Conservation (phyloP, 2,113 vertebrate genomes). For the Lampris incognitus region DNA sequence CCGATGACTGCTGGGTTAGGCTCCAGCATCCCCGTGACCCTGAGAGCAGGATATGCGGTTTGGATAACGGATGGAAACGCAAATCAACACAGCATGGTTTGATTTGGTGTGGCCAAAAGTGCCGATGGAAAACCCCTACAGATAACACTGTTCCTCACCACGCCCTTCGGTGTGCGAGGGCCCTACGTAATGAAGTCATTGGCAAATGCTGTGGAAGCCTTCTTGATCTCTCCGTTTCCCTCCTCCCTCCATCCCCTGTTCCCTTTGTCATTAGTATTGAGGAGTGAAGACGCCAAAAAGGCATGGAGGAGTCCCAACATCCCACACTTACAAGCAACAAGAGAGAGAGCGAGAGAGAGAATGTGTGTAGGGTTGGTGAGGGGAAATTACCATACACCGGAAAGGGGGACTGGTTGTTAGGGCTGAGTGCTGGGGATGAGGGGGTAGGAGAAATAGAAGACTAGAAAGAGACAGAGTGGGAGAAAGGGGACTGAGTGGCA, state of each 20-base stretch:
- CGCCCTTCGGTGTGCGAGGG: slow-evolving; percentile 35
- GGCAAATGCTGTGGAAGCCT: slow-evolving; percentile 55
- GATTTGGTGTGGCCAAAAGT: no score
- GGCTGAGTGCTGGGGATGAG: slow-evolving; percentile 42
- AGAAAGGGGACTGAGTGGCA: slow-evolving; percentile 29
- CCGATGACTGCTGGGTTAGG: no score
- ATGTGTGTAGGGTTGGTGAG: slow-evolving; percentile 26
- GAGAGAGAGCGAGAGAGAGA: slow-evolving; percentile 28
- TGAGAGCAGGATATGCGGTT: no score
- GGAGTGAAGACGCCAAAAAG: slow-evolving; percentile 59
- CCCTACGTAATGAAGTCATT: slow-evolving; percentile 71
- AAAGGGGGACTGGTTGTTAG: slow-evolving; percentile 50
- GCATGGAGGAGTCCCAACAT: slow-evolving; percentile 48
- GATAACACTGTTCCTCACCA: slow-evolving; percentile 52
- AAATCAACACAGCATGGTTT: no score
- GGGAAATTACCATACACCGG: slow-evolving; percentile 51
- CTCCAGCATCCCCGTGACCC: no score
- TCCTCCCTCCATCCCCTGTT: slow-evolving; percentile 44
- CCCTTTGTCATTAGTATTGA: slow-evolving; percentile 64
- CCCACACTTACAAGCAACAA: slow-evolving; percentile 49
- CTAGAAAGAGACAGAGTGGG: slow-evolving; percentile 28
- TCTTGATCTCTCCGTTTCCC: slow-evolving; percentile 47
- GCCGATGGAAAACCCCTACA: neutral
- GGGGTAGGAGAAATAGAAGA: slow-evolving; percentile 30
- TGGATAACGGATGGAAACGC: no score